These are phyloP conservation scores for Iphiclides podalirius DNA, from an alignment of 2,888 invertebrate genomes.

Conservation along the genomic window DNA sequence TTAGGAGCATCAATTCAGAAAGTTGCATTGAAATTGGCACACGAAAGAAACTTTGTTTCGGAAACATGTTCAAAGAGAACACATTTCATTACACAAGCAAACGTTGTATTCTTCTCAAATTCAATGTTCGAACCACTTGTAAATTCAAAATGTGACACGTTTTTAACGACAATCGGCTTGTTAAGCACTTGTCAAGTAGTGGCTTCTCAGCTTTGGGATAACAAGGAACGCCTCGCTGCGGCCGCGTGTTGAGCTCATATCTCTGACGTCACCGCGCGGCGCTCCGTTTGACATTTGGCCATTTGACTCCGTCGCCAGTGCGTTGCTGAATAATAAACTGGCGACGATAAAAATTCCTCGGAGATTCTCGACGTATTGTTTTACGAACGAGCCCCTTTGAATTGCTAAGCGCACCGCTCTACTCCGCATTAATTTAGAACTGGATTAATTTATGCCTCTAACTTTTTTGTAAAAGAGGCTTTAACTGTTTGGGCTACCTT, in stretches of 20 bases:
- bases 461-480: slow-evolving; percentile 21
- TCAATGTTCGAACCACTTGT: neutral
- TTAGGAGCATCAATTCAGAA: too few species aligned
- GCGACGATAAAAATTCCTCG: slow-evolving; percentile 29
- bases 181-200: slow-evolving; percentile 15
- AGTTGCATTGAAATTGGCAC: too few species aligned
- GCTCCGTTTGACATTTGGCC: slow-evolving; percentile 31
- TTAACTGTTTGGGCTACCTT: neutral
- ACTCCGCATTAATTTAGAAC: slow-evolving; percentile 13
- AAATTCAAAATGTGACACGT: slow-evolving; percentile 17
- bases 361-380: slow-evolving; percentile 31
- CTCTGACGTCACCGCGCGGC: slow-evolving; percentile 27
- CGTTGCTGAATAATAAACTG: slow-evolving; percentile 31
- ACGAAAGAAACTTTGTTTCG: too few species aligned
- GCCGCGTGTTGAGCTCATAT: slow-evolving; percentile 11
- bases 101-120: too few species aligned
- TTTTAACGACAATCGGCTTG: slow-evolving; percentile 16
- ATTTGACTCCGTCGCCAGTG: slow-evolving; percentile 20
- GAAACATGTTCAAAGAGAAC: too few species aligned
- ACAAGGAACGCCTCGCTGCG: slow-evolving; percentile 11
- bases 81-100: too few species aligned
- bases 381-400: slow-evolving; percentile 30
- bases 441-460: slow-evolving; percentile 28
- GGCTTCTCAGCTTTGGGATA: slow-evolving; percentile 17
- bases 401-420: slow-evolving; percentile 8